Base-by-base conservation (phyloP, 2,797 vertebrate genomes). In the Zonotrichia albicollis region DNA sequence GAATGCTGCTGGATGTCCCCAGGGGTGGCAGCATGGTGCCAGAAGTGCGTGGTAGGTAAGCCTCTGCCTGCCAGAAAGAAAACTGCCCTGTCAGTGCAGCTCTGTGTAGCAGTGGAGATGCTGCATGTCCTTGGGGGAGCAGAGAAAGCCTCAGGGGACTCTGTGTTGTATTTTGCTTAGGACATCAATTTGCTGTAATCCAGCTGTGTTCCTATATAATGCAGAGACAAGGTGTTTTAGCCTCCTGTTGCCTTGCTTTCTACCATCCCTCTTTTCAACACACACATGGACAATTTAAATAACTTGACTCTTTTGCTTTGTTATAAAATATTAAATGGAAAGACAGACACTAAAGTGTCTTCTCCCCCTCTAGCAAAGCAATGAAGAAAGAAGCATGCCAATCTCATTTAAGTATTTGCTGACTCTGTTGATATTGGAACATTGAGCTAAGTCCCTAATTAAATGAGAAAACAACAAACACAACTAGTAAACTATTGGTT, bases 381-480 rank as follows among this genome's bases (percentile, higher is more conserved):
- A 83, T 27, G 50, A 81, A 94, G 76, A 91, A 89, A 92, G 64
- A 15, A 84, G 55, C 70, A 91, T 75, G 55, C 9, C 62, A 91
- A 54, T 87, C 38, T 89, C 58, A 81, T 78, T 84, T 86, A 85
- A 94, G 66, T 85, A 84, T 87, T 87, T 86, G 45, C 76, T 58
- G 58, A 36, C 55, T 88, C 51, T 94, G 51, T 87, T 92, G 89
- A 94, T 83, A 57, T 15, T 81, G 68, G 22, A 88, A 77, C 0
- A 0, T 25, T 74, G 66, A 85, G 58, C 58, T 86, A 83, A 85
- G 26, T 58, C 66, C n/a, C 58, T 72, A 94, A 95, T 88, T 84
- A 96, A 88, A 84, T 67, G 73, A 88, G 76, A 93, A 95, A 93
- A 83, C 82, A 92, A 78, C 72, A 94, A 93, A 71, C 64, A 60